A percentile compares a stretch with the other conserved stretches of the same genome.
These are phyloP conservation scores for Priocnemis perturbator DNA, from an alignment of 2,888 invertebrate genomes.

Conservation along the genomic window DNA sequence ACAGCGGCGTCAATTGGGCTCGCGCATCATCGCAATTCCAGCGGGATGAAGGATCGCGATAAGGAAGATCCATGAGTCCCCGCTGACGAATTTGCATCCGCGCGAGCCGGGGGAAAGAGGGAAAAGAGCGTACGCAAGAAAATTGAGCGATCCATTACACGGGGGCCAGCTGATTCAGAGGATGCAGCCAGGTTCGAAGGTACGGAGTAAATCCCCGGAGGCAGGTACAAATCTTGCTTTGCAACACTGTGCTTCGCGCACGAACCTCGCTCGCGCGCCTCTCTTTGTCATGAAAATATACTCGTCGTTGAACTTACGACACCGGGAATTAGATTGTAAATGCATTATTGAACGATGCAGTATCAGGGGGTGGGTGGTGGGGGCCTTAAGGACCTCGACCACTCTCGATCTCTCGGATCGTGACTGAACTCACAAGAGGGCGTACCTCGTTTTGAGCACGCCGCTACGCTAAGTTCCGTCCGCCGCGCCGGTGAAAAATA, in stretches of 20 bases:
- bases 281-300: constrained; percentile 7
- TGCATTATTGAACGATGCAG: too few relatives aligned
- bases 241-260: constrained; percentile 1
- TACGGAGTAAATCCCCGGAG: background rate
- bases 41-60: constrained; percentile 17
- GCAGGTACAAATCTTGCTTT: constrained; percentile 5
- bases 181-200: constrained; percentile 18
- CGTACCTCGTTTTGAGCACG: too few relatives aligned
- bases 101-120: background rate
- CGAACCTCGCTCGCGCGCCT: background rate
- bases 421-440: too few relatives aligned
- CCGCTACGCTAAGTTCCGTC: too few relatives aligned
- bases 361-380: background rate
- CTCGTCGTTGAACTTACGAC: too few relatives aligned
- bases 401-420: too few relatives aligned
- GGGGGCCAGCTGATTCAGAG: constrained; percentile 23
- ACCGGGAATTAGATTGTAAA: too few relatives aligned
- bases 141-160: constrained; percentile 27
- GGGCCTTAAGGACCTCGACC: constrained; percentile 7
- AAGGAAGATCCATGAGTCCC: constrained; percentile 19
- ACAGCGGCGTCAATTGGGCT: too few relatives aligned
- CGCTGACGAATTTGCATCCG: constrained; percentile 2
- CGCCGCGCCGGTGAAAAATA: too few relatives aligned
- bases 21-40: too few relatives aligned
- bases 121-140: constrained; percentile 24